Conservation (phyloP, 2,797 vertebrate species). For the Phylloscopus collybita region DNA sequence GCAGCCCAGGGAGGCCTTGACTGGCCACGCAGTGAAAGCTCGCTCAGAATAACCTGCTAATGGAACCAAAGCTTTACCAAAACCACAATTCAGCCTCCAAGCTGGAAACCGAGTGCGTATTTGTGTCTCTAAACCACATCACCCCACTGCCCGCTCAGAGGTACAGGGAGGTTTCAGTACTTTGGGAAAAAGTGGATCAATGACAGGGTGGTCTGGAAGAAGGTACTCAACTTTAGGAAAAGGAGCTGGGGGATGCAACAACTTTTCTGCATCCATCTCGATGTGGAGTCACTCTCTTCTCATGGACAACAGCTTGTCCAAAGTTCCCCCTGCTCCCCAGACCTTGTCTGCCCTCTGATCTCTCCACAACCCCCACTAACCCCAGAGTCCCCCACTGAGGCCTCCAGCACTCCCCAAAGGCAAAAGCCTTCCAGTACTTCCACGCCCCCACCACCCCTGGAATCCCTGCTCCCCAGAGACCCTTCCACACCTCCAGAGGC, state of each 20-base stretch:
- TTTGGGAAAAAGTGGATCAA: neutral
- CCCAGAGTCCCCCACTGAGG: neutral
- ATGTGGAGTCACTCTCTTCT: neutral
- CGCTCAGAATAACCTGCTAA: neutral
- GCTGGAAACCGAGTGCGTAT: fast-evolving
- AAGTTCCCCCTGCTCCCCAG: fast-evolving
- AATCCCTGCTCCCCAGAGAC: neutral
- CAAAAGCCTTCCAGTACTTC: neutral
- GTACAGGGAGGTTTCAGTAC: neutral
- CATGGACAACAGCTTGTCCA: neutral
- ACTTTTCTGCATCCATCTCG: neutral
- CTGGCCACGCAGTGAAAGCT: fast-evolving
- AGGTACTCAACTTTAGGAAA: fast-evolving
- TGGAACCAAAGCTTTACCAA: neutral
- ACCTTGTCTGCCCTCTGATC: neutral
- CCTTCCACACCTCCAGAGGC: neutral
- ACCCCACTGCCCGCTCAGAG: neutral
- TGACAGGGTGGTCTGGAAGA: neutral
- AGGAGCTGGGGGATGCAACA: neutral
- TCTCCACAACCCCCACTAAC: fast-evolving
- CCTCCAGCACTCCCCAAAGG: neutral
- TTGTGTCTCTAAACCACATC: neutral
- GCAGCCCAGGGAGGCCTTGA: neutral
- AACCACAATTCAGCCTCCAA: neutral
- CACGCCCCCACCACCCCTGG: neutral